Percentiles rank a stretch among this genome's conserved stretches.
phyloP scores from a whole-genome alignment of 2,888 invertebrate species.

The Philopedon plagiatum region DNA sequence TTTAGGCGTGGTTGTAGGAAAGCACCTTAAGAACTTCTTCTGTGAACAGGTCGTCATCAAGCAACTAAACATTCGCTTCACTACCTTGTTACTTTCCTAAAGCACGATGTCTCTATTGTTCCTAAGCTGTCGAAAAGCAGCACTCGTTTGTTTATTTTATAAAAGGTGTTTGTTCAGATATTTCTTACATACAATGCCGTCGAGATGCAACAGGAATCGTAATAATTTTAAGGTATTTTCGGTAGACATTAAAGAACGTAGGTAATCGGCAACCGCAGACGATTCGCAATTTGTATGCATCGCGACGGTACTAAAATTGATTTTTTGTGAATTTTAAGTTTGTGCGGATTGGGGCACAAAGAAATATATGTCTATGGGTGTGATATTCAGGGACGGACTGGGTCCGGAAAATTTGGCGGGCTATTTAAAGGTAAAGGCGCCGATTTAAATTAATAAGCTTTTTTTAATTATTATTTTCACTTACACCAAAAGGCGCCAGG shows the following conservation, averaged over 20 bases:
- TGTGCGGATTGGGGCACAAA: neutral
- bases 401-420: too few relatives aligned
- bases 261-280: slow-evolving; percentile 34
- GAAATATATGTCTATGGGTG: neutral
- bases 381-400: too few relatives aligned
- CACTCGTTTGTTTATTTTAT: slow-evolving; percentile 39
- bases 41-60: too few relatives aligned
- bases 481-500: too few relatives aligned
- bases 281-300: slow-evolving; percentile 14
- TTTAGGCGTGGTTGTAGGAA: too few relatives aligned
- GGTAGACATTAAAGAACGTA: slow-evolving; percentile 17
- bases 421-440: too few relatives aligned
- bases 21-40: too few relatives aligned
- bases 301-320: neutral
- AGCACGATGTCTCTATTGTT: slow-evolving; percentile 43
- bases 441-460: too few relatives aligned
- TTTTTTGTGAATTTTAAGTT: slow-evolving; percentile 8
- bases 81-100: neutral
- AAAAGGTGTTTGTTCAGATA: slow-evolving; percentile 40
- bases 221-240: slow-evolving; percentile 38
- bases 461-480: too few relatives aligned
- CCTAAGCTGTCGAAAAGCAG: slow-evolving; percentile 38
- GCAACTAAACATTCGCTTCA: neutral
- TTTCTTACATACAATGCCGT: slow-evolving; percentile 37
- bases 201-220: slow-evolving; percentile 31